A percentile compares a stretch with the other conserved stretches of the same genome.
Conservation (phyloP, 2,113 vertebrate genomes). For the Myanophis thanlyinensis region DNA sequence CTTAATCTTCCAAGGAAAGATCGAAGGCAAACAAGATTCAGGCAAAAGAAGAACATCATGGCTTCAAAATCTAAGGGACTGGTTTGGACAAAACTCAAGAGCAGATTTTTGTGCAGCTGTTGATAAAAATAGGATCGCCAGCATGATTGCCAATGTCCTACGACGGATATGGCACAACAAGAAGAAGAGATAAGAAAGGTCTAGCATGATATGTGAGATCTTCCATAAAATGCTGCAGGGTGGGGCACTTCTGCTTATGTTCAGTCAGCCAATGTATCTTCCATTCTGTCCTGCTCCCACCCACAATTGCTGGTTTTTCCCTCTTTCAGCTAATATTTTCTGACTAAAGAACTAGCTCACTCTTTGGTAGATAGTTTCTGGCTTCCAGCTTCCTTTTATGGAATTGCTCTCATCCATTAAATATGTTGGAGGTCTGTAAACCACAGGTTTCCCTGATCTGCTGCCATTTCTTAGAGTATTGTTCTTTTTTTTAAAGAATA, state of each 20-base stretch:
- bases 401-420: background rate
- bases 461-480: background rate
- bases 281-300: background rate
- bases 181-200: no score
- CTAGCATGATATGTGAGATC: background rate
- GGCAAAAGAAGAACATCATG: no score
- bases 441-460: background rate
- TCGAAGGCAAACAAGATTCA: no score
- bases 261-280: background rate
- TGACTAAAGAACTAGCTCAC: background rate
- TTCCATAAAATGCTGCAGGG: background rate
- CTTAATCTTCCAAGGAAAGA: no score
- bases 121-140: no score
- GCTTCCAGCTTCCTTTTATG: background rate
- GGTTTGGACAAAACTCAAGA: no score
- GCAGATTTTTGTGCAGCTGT: no score
- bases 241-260: background rate
- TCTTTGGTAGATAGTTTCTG: background rate
- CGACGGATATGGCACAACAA: no score
- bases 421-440: background rate
- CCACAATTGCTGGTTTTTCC: background rate
- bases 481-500: background rate
- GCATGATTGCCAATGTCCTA: no score
- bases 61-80: no score
- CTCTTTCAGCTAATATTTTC: background rate